Evolutionary conservation across 2,113 vertebrate species (phyloP), one percentile per base, ranked within the genome.

Genomic region (Cochlearius cochlearius): DNA sequence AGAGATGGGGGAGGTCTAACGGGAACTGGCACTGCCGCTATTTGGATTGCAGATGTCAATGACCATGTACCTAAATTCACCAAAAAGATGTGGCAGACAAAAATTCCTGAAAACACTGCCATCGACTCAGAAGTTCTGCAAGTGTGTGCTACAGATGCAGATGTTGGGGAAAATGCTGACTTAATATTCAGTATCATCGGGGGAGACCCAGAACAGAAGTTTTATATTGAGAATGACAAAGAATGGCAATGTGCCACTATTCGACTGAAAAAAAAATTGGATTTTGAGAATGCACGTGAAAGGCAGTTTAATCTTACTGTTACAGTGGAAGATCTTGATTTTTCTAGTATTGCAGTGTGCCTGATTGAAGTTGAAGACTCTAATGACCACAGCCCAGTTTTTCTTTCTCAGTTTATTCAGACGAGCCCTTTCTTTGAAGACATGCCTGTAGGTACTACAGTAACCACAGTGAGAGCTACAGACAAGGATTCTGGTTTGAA

Each of bases 191-290:
- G 98, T 30, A 98, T 99, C 56, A 96, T 98, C 1, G 97, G 97
- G 4, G 99, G 99, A 90, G 99, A 99, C 95, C 98, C 98, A 11
- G 99, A 99, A 78, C 98, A 99, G 95, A 99, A 99, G 96, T 99
- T 99, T 95, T 99, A 98, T 78, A 97, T 99, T 96, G 98, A 98
- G 86, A 99, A 98, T 89, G 95, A 98, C 78, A 97, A 97, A 87
- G 98, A 98, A 92, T 97, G 98, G 93, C 98, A 98, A 20, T 98
- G 97, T 8, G 99, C 98, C 34, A 98, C 98, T 15, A 96, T 99
- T 88, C 96, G 98, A 59, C 97, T 99, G 39, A 99, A 98, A 95
- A 99, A 99, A 77, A 92, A 89, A 7, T 64, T 99, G 88, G 99
- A 99, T 98, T 99, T 98, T 66, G 99, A 99, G 92, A 98, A 98